Conservation (phyloP, 92 coral and sea anemone species). For the Blastomussa wellsi region DNA sequence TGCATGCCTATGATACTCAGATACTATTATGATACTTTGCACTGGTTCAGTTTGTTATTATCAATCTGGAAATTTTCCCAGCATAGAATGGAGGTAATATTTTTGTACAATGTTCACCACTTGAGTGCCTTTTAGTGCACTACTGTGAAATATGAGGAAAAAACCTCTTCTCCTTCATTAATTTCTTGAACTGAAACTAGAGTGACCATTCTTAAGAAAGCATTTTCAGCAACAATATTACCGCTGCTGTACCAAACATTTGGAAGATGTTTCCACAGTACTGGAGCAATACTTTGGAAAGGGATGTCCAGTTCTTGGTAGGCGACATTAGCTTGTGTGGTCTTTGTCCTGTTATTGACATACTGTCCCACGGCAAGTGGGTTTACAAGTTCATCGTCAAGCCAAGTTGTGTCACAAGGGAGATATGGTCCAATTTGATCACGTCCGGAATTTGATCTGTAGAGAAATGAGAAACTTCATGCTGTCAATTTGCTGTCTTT, state of each 20-base stretch:
- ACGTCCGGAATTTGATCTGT: slow-evolving; percentile 84
- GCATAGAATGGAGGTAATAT: too few species aligned
- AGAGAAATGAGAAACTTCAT: neutral
- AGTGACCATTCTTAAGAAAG: slow-evolving; percentile 80
- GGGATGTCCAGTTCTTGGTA: slow-evolving; percentile 91
- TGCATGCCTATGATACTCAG: too few species aligned
- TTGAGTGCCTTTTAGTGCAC: slow-evolving; percentile 54
- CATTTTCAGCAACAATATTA: slow-evolving; percentile 58
- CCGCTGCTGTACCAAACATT: slow-evolving; percentile 92
- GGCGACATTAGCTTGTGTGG: slow-evolving; percentile 79
- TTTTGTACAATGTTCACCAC: too few species aligned
- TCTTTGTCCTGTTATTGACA: slow-evolving; percentile 81
- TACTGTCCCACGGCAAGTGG: slow-evolving; percentile 94
- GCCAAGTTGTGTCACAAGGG: slow-evolving; percentile 89
- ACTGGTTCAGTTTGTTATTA: too few species aligned
- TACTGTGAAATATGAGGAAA: slow-evolving; percentile 97
- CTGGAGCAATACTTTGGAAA: slow-evolving; percentile 50
- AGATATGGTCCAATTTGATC: slow-evolving; percentile 83
- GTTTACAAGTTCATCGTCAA: slow-evolving; percentile 48
- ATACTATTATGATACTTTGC: too few species aligned
- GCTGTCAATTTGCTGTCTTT: neutral
- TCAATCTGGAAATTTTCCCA: too few species aligned
- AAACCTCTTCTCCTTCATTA: slow-evolving; percentile 75
- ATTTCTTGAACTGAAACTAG: slow-evolving; percentile 79
- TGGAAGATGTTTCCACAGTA: slow-evolving; percentile 80